A percentile compares a stretch with the other conserved stretches of the same genome.
Evolutionary conservation across 2,888 invertebrate genomes (phyloP).

Genomic region (Melanophora roralis): DNA sequence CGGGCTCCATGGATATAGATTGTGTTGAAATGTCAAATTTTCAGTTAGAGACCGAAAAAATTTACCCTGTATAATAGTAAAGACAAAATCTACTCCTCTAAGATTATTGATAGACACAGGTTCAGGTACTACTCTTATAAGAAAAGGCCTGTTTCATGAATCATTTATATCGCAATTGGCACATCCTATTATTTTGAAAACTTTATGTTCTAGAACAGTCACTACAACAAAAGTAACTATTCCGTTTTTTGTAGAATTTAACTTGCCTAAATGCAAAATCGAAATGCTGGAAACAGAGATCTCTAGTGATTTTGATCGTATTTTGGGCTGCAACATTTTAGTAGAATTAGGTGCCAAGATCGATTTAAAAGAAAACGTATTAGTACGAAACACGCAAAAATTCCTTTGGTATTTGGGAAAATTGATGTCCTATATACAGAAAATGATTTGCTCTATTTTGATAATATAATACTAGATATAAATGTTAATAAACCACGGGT

Average conservation of each 20-base stretch:
- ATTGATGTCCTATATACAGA: background rate
- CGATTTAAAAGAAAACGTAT: conserved; percentile 25
- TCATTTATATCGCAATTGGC: conserved; percentile 1
- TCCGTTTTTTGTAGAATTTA: conserved; percentile 20
- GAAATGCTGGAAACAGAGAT: conserved; percentile 31
- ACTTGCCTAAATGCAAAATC: background rate
- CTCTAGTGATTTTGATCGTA: conserved; percentile 30
- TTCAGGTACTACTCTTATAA: conserved; percentile 26
- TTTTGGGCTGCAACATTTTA: conserved; percentile 50
- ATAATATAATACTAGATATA: conserved; percentile 34
- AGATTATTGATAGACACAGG: conserved; percentile 31
- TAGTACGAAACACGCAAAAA: conserved; percentile 27
- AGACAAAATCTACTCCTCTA: conserved; percentile 19
- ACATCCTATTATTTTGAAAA: conserved; percentile 25
- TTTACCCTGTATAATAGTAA: conserved; percentile 36
- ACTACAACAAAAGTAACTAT: conserved; percentile 6
- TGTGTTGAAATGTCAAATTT: conserved; percentile 20
- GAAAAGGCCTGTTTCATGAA: conserved; percentile 20
- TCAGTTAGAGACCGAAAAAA: conserved; percentile 13
- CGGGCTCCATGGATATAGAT: conserved; percentile 23
- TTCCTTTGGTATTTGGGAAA: conserved; percentile 25
- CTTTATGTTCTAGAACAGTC: conserved; percentile 11
- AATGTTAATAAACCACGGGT: conserved; percentile 20
- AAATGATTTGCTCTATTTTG: conserved; percentile 10
- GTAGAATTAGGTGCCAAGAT: conserved; percentile 33